These are phyloP conservation scores for Microcebus jonahi DNA, from an alignment of 2,113 vertebrate genomes.

Conservation along the genomic window DNA sequence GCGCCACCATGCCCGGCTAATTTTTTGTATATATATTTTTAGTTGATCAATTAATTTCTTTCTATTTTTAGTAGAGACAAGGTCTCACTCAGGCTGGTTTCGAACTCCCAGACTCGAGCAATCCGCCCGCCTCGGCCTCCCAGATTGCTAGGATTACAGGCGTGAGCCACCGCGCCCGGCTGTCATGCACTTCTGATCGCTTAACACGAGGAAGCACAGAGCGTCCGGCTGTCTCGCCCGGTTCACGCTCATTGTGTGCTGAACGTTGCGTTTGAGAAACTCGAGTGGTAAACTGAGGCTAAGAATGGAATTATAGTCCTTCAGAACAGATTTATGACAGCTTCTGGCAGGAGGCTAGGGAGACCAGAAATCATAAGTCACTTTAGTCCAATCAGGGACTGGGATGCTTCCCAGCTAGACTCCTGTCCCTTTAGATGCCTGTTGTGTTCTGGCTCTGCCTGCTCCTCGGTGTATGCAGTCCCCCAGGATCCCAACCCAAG, in stretches of 20 bases:
- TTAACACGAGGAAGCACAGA: not conserved
- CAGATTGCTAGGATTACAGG: too few relatives aligned
- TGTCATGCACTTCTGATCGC: not conserved
- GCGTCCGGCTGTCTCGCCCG: not conserved
- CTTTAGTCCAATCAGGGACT: not conserved
- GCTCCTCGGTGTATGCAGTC: not conserved
- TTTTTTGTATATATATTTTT: too few relatives aligned
- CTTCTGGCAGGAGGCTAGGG: not conserved
- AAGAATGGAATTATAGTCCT: not conserved
- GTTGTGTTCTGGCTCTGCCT: not conserved
- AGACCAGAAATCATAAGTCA: too few relatives aligned
- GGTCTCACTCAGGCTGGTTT: too few relatives aligned
- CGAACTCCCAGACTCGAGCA: too few relatives aligned
- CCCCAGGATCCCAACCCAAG: not conserved
- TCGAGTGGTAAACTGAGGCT: not conserved
- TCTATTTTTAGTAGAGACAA: too few relatives aligned
- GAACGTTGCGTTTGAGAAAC: not conserved
- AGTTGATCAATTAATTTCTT: too few relatives aligned
- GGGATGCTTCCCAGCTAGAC: not conserved
- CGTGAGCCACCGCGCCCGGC: too few relatives aligned
- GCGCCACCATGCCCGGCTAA: too few relatives aligned
- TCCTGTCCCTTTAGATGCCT: not conserved
- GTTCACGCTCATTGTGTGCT: too few relatives aligned
- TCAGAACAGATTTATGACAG: not conserved
- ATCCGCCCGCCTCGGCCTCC: too few relatives aligned